Evolutionary conservation across 2,888 invertebrate genomes (phyloP), one percentile per base, ranked within the genome.

Genomic region (Agrochola circellaris): DNA sequence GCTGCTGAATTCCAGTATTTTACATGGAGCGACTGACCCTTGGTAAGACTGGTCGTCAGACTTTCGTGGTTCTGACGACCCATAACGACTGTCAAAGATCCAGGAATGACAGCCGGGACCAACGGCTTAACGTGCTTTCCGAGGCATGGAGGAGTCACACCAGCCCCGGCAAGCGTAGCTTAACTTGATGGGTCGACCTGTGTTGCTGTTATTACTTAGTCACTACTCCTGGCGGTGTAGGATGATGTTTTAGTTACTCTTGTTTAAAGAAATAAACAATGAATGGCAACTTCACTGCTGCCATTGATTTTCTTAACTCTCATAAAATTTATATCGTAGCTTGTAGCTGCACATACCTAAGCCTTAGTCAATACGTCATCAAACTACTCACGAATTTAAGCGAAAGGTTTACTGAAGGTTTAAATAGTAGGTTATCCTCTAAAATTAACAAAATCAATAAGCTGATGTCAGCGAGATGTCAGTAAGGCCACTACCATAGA

Each of bases 381-480:
- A 9, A 68, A 67, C 38, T 71, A 30, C 61, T 68, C 13, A 71
- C 9, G 13, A 62, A 81, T 64, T 73, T 23, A 68, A 64, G 61
- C 20, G 15, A 11, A 81, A 77, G 58, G 73, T 65, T 66, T 72
- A 58, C 13, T 66, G 61, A 72, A 72, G 72, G 65, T 75, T 76
- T 54, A 62, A 70, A 77, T 61, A 15, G 15, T 61, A 15, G 15
- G 15, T 15, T n/a, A 64, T 69, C 48, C 72, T 83, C 87, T 84
- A 81, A 82, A 89, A 84, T 87, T 79, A 84, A 79, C 73, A 78
- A 87, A 88, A 88, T 87, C 87, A 86, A 90, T 89, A 88, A 82
- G 82, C 85, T 85, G 84, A 87, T 86, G 88, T 89, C 91, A 90
- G 87, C 82, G 80, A 87, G 89, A 89, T 89, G 91, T 91, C 90